Base-by-base conservation (phyloP, 2,797 vertebrate genomes). In the Diplodus sargus region DNA sequence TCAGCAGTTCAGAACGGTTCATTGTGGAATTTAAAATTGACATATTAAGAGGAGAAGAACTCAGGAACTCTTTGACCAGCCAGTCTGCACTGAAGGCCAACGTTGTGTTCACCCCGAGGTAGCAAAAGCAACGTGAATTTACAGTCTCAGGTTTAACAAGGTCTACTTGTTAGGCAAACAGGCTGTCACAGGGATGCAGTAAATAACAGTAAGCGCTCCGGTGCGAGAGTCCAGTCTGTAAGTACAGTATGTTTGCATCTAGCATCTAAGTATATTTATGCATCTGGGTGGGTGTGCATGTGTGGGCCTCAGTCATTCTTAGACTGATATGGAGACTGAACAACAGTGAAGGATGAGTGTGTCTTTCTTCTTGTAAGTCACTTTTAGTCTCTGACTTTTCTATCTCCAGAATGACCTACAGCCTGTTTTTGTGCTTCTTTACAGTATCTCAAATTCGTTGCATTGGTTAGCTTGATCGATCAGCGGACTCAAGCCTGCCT, bases 91-190 rank as follows among this genome's bases (percentile, higher is more conserved):
- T 43, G 23, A 20, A 78, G 59, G 67, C 70, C 82, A 79, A 79
- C 22, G 78, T 66, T 66, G 54, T 42, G 71, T 79, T 74, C 88
- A 92, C 88, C 85, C 84, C 0, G 51, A 81, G 74, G 77, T 89
- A 70, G 75, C 73, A 89, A 91, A 85, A 91, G 86, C 90, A 93
- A 92, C 89, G 85, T 70, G 70, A 94, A 96, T 95, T 93, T 95
- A 95, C 84, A 89, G 92, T 65, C 78, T 81, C 63, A 7, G 79
- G 91, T 93, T 94, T 87, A 92, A 89, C 86, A 91, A 89, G 91
- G 91, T 94, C 92, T 76, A 84, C 82, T 88, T 91, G 81, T 92
- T 92, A 91, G 90, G 91, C 90, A 94, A 95, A 94, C 94, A 93
- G 83, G 76, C 76, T 22, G 79, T 92, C 94, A 84, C 93, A 34